Percentiles rank a stretch among this genome's conserved stretches.
Evolutionary conservation across 2,113 vertebrate species (phyloP).

Genomic region (Steatornis caripensis): DNA sequence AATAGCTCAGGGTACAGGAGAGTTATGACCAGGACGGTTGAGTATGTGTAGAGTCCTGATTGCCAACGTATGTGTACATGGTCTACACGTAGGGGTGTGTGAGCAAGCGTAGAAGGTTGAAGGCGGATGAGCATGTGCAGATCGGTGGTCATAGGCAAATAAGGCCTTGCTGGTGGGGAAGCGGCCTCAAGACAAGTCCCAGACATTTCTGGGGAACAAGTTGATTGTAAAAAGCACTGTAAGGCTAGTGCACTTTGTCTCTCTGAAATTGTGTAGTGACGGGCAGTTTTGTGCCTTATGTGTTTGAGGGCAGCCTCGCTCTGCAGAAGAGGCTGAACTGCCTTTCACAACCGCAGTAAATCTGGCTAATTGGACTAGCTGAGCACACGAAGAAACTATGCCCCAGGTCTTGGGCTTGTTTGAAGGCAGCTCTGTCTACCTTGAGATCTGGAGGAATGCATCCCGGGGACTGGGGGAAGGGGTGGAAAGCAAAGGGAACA

Average conservation of each 20-base stretch:
- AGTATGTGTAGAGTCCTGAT: not conserved
- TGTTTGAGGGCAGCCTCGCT: not conserved
- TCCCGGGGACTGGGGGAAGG: not conserved
- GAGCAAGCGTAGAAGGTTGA: not conserved
- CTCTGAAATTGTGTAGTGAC: not conserved
- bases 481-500: not conserved
- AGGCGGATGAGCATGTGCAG: not conserved
- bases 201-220: not conserved
- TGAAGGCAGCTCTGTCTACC: slow-evolving; percentile 6
- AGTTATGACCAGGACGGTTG: not conserved
- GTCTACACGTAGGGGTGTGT: accelerated
- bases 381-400: not conserved
- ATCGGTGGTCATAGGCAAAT: not conserved
- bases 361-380: not conserved
- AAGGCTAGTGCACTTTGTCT: accelerated
- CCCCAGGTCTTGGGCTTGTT: slow-evolving; percentile 42
- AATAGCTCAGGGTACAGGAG: not conserved
- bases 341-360: slow-evolving; percentile 23
- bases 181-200: not conserved
- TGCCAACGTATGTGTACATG: accelerated
- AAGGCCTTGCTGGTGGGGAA: not conserved
- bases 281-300: not conserved
- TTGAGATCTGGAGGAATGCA: slow-evolving; percentile 33
- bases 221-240: not conserved
- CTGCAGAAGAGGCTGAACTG: not conserved